Evolutionary conservation across 92 coral and sea anemone species (phyloP).

Genomic region (Zoanthus sociatus): DNA sequence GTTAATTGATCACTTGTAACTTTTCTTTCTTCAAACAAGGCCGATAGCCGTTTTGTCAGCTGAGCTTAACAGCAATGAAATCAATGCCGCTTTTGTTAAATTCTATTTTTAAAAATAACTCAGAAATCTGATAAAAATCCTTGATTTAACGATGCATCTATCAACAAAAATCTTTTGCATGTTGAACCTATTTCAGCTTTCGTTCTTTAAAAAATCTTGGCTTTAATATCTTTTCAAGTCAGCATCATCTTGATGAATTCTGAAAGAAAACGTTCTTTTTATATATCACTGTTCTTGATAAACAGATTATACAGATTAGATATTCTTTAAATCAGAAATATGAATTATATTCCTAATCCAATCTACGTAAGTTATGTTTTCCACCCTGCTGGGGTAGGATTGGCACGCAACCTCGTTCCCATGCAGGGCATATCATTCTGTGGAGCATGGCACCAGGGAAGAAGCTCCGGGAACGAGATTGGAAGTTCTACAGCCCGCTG

Average conservation of each 20-base stretch:
- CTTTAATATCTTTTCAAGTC: not conserved
- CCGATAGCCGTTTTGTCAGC: too few relatives aligned
- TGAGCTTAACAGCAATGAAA: not conserved
- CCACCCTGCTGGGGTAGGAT: too few relatives aligned
- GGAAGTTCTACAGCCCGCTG: too few relatives aligned
- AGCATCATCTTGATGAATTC: slow-evolving; percentile 46
- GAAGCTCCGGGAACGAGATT: too few relatives aligned
- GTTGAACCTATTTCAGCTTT: not conserved
- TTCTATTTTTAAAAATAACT: not conserved
- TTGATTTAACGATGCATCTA: not conserved
- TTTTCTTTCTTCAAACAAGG: too few relatives aligned
- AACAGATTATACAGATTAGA: not conserved
- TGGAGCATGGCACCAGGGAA: too few relatives aligned
- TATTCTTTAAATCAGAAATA: not conserved
- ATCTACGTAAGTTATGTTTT: too few relatives aligned
- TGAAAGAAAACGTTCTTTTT: not conserved
- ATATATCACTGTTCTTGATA: not conserved
- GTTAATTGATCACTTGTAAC: too few relatives aligned
- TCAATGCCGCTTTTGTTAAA: not conserved
- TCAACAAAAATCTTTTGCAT: not conserved
- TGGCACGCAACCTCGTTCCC: too few relatives aligned
- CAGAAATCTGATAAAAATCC: not conserved
- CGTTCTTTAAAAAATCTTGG: not conserved
- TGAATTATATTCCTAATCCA: too few relatives aligned
- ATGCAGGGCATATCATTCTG: too few relatives aligned